phyloP scores from a whole-genome alignment of 2,113 vertebrate species.

The Bufo bufo region DNA sequence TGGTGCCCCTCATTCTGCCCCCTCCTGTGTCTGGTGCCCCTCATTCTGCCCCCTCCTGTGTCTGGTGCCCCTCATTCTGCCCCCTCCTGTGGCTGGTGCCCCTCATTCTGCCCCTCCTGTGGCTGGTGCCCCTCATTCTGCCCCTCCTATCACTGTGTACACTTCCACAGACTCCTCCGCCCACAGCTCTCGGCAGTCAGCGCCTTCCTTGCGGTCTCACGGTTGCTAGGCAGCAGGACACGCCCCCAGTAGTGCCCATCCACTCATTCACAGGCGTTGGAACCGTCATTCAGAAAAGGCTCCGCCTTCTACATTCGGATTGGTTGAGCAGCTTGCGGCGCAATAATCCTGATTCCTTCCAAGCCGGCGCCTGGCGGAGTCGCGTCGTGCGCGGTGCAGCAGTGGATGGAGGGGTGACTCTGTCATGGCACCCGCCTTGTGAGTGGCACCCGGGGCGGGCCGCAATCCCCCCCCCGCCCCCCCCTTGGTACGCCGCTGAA shows the following conservation, averaged over 20 bases:
- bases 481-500: no score
- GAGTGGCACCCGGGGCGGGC: no score
- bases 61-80: not conserved
- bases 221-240: conserved; percentile 24
- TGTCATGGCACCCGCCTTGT: no score
- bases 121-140: not conserved
- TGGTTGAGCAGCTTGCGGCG: no score
- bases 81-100: no score
- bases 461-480: no score
- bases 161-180: not conserved
- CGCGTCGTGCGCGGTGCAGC: no score
- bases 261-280: not conserved
- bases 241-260: not conserved
- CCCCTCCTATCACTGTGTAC: not conserved
- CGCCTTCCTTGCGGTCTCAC: not conserved
- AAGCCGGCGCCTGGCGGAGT: no score
- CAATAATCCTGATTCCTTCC: no score
- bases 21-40: not conserved
- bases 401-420: no score
- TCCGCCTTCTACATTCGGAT: not conserved
- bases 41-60: not conserved
- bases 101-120: not conserved
- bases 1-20: no score
- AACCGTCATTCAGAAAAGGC: not conserved
- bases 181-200: not conserved